A percentile compares a stretch with the other conserved stretches of the same genome.
phyloP scores from a whole-genome alignment of 2,888 invertebrate genomes.

The Brachynemurus nebulosus region DNA sequence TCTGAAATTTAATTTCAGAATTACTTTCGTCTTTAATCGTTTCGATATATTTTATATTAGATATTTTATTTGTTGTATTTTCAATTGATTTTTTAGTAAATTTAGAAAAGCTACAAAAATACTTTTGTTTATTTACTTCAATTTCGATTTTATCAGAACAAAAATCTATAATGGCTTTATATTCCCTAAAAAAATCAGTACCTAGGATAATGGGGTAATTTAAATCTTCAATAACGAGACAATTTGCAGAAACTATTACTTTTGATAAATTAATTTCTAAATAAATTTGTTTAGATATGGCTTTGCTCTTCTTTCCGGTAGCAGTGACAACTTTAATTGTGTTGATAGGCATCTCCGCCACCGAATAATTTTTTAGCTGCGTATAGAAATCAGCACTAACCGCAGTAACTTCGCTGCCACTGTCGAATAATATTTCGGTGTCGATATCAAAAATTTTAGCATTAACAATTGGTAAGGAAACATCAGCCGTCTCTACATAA shows the following conservation, averaged over 20 bases:
- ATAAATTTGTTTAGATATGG: background rate
- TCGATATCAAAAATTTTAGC: background rate
- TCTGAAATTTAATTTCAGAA: no score
- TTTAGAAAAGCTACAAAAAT: no score
- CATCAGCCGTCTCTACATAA: background rate
- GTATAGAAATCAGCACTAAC: background rate
- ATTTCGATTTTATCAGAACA: background rate
- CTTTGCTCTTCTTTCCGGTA: background rate
- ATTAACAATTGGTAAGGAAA: background rate
- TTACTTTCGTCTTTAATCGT: background rate
- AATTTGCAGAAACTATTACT: background rate
- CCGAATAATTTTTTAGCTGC: background rate
- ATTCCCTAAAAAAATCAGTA: constrained; percentile 1
- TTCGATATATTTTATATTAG: no score
- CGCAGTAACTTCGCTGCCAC: background rate
- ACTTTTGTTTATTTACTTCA: background rate
- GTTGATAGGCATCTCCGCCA: background rate
- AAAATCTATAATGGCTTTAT: background rate
- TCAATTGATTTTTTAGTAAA: no score
- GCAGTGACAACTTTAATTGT: background rate
- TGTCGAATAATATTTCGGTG: background rate
- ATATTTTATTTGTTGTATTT: no score
- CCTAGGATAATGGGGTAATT: constrained; percentile 1
- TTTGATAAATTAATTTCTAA: background rate
- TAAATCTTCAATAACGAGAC: background rate